Evolutionary conservation across 2,888 invertebrate genomes (phyloP), one percentile per base, ranked within the genome.

Genomic region (Drosophila paranaensis): DNA sequence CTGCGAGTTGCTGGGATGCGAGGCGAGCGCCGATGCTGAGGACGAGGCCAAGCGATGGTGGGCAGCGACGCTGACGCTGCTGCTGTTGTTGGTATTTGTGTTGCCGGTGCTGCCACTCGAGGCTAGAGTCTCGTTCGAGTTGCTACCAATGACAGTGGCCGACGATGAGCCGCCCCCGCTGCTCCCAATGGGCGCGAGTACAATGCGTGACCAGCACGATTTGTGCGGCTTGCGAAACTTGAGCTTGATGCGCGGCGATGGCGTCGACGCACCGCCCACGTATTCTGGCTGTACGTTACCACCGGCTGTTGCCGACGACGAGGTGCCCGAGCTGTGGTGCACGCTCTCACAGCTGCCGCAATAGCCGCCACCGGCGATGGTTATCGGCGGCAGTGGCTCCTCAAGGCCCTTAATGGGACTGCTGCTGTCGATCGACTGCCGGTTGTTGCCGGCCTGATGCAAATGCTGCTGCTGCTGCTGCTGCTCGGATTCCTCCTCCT

Each of bases 401-500:
- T 77, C 80, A 2, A 53, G 5, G 3, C 51, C 66, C 51, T 51
- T 53, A 4, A 40, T 43, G 10, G 63, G 71, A 37, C 75, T 79
- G 46, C 58, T 79, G 46, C 58, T 42, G 43, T 20, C 51, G n/a
- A 20, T 16, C 14, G 45, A 20, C 11, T 68, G 68, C 0, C 62
- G 74, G 40, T 65, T 62, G 45, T 74, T 73, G 48, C 48, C 11
- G 0, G 63, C 68, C 30, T 85, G 80, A 66, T 88, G 70, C 54
- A 48, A 25, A 13, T 71, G 79, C n/a, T 27, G 27, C 27, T 27
- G 27, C 20, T 20, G 20, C 20, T 20, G 20, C 20, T 76, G 81
- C 93, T 94, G 92, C 71, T 92, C 93, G 89, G 83, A 92, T 91
- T 96, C 96, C 93, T 96, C 96, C 92, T 97, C 97, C 91, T 97